Base-by-base conservation (phyloP, 2,888 invertebrate species). In the Pasiphila rectangulata region DNA sequence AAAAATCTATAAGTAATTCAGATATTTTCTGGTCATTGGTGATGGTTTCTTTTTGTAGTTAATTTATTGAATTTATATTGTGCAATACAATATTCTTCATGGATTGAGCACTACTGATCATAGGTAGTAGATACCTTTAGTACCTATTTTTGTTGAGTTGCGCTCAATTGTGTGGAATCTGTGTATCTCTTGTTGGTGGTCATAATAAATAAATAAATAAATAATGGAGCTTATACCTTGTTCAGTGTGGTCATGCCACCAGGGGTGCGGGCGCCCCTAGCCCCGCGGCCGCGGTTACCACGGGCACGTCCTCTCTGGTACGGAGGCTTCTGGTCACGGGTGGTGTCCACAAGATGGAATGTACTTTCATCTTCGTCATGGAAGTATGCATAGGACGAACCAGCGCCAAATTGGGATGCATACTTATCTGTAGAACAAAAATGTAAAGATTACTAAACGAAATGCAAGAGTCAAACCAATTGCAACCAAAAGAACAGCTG, bases 331-430 rank as follows among this genome's bases (percentile, higher is more conserved):
- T 95, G 95, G 1, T 95, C 92, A 20, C 96, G 92, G 0, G 97
- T 94, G 0, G 97, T 98, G 72, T 99, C 98, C 61, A 99, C 99
- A 86, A 99, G 89, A 79, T 99, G 99, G 92, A 99, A 99, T 38
- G 97, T 96, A 59, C 96, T 96, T 79, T 99, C 99, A 75, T 99
- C 99, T 77, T 99, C 99, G 67, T 99, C 99, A 68, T 99, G 99
- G 76, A 96, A 98, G 80, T 99, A 99, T 0, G 99, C 97, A 83
- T 99, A 99, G 66, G 98, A 98, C 69, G 95, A 97, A 30, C 97
- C 98, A 59, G 96, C 96, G 46, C 96, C 97, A 83, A 97, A 97
- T 63, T 96, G 95, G 2, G 97, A 97, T 30, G 95, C 93, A 74
- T 97, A 98, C 80, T 97, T 97, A 72, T 94, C 96, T 96, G 66